These are phyloP conservation scores for Lithodes maja DNA, from an alignment of 2,888 invertebrate species.

Conservation along the genomic window DNA sequence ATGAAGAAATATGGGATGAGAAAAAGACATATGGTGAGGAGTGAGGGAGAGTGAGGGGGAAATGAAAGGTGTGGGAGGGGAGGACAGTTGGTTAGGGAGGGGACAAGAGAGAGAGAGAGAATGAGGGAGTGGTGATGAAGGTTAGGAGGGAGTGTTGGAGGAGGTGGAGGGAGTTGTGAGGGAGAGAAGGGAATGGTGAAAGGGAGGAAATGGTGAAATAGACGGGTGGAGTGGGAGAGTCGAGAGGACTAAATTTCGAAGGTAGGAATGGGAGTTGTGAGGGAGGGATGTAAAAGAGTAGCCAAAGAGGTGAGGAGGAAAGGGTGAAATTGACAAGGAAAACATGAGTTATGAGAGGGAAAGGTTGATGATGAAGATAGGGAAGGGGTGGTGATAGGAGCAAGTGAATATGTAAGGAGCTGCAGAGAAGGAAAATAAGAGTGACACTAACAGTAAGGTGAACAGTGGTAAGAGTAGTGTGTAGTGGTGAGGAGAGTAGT, in stretches of 20 bases:
- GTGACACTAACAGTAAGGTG: not conserved
- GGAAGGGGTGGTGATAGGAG: not conserved
- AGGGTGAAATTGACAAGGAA: not conserved
- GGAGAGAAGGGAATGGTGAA: not conserved
- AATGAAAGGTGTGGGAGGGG: not conserved
- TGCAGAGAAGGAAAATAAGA: not conserved
- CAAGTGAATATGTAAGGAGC: not conserved
- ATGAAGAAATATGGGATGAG: too few relatives aligned
- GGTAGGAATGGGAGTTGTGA: too few relatives aligned
- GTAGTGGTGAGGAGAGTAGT: constrained; percentile 15
- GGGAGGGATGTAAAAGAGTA: not conserved
- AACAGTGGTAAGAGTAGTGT: not conserved
- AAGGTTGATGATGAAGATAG: not conserved
- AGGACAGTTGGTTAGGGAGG: not conserved
- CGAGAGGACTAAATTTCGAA: not conserved
- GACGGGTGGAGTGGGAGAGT: not conserved
- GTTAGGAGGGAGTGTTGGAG: not conserved
- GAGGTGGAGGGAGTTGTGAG: not conserved
- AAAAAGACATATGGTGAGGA: too few relatives aligned
- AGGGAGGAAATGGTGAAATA: not conserved
- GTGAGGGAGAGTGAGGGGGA: not conserved
- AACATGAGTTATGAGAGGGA: not conserved
- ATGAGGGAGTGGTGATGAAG: not conserved
- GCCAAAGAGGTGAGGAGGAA: not conserved
- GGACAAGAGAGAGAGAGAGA: constrained; percentile 1